Base-by-base conservation (phyloP, 2,888 invertebrate species). In the Calameuta idolon region DNA sequence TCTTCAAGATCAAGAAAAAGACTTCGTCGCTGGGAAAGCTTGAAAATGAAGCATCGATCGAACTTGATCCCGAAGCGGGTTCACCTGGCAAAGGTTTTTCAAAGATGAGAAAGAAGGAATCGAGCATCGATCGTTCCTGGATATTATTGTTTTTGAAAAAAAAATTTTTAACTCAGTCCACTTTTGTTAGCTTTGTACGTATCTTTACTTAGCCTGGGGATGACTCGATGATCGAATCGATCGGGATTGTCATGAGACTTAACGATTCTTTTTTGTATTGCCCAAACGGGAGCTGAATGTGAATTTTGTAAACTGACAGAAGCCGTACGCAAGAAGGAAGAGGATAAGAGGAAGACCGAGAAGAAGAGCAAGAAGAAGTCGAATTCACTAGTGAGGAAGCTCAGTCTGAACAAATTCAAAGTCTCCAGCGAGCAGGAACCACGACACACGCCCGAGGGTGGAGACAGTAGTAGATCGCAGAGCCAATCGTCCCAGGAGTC, bases 401-500 rank as follows among this genome's bases (percentile, higher is more conserved):
- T 90, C 79, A 89, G 89, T 81, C 83, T 90, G 78, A 89, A 84
- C 80, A 90, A 90, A 84, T 90, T 90, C 84, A 85, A 89, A 74
- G 78, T 85, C 35, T 85, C 85, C 69, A 83, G 78, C 73, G 84
- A 85, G 76, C 81, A 83, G 77, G 83, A 85, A n/a, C 82, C 83
- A 30, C 80, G 89, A 75, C 87, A 87, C 79, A 88, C 88, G 80
- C 89, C 89, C 75, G 90, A 90, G 79, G 89, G 89, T 85, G 90
- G 89, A 77, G 89, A 90, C 82, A 89, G 89, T 69, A 90, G 89
- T 68, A 85, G 87, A 15, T 89, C 89, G 34, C 86, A 85, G 81
- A 90, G 89, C 83, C 90, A 88, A 85, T 90, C 90, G 81, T 89
- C 90, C 75, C 90, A 89, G 81, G 90, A 90, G 55, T 90, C 90